Conservation (phyloP, 2,888 invertebrate genomes). For the Vannuccia rotundouncinata region DNA sequence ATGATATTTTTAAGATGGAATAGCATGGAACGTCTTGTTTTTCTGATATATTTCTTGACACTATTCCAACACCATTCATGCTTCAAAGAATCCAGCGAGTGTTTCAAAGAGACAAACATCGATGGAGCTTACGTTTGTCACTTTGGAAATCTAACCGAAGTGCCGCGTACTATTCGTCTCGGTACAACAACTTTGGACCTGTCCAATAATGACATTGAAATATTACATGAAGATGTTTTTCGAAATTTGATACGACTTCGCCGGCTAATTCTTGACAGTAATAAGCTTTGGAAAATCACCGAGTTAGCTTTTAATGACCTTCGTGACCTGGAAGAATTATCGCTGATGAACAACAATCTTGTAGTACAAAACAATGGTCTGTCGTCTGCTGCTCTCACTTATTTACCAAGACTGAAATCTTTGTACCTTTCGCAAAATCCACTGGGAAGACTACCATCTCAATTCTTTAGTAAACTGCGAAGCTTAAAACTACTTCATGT, state of each 20-base stretch:
- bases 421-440: conserved; percentile 36
- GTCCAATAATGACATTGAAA: conserved; percentile 46
- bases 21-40: too few species aligned
- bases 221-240: conserved; percentile 43
- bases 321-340: conserved; percentile 29
- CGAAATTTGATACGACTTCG: conserved; percentile 42
- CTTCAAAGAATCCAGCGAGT: background rate
- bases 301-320: conserved; percentile 38
- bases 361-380: conserved; percentile 28
- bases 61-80: background rate
- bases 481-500: conserved; percentile 30
- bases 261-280: conserved; percentile 20
- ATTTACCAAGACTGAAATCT: conserved; percentile 1
- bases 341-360: conserved; percentile 33
- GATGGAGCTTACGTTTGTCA: background rate
- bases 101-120: background rate
- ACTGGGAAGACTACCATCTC: conserved; percentile 24
- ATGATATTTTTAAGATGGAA: too few species aligned
- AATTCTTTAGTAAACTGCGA: conserved; percentile 35
- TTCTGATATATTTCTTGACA: background rate
- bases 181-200: conserved; percentile 42
- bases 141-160: conserved; percentile 3
- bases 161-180: background rate
- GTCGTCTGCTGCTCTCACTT: conserved; percentile 34
- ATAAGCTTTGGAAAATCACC: conserved; percentile 30